Evolutionary conservation across 1,140 invertebrate species (phyloP).

Genomic region (Phymastichus coffea): DNA sequence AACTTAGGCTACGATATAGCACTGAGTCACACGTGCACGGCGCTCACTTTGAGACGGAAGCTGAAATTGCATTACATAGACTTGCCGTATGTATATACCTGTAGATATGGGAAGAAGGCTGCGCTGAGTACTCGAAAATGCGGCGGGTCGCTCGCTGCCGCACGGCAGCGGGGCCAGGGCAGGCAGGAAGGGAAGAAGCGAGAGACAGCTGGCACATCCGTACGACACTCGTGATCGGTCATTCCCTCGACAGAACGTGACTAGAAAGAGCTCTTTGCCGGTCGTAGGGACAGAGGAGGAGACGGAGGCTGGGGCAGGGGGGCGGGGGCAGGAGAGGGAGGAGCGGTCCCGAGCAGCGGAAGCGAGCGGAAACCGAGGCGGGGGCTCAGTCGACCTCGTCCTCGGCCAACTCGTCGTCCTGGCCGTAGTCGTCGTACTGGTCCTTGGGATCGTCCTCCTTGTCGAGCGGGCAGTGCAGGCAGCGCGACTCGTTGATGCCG

Average conservation of each 20-base stretch:
- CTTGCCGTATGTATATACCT: not conserved
- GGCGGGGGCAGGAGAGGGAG: too few relatives aligned
- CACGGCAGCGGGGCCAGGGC: too few relatives aligned
- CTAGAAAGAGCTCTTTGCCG: constrained; percentile 13
- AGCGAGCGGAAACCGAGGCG: too few relatives aligned
- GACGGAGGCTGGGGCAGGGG: not conserved
- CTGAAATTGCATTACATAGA: too few relatives aligned
- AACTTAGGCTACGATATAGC: constrained; percentile 20
- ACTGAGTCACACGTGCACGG: constrained; percentile 13
- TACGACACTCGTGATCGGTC: too few relatives aligned
- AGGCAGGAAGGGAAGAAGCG: not conserved
- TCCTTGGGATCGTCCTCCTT: constrained; percentile 42
- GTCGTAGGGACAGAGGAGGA: too few relatives aligned
- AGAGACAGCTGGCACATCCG: too few relatives aligned
- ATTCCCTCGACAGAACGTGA: too few relatives aligned
- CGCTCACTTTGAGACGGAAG: not conserved
- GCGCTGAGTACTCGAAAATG: too few relatives aligned
- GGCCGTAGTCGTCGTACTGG: constrained; percentile 51
- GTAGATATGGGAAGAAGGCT: not conserved
- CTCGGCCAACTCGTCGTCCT: constrained; percentile 43
- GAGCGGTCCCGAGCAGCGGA: too few relatives aligned
- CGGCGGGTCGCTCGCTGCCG: too few relatives aligned
- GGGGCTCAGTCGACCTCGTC: constrained; percentile 38
- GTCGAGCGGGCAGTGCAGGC: constrained; percentile 42
- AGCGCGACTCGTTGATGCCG: constrained; percentile 84